A percentile compares a stretch with the other conserved stretches of the same genome.
Conservation (phyloP, 1,140 invertebrate species). For the Hypothenemus hampei region DNA sequence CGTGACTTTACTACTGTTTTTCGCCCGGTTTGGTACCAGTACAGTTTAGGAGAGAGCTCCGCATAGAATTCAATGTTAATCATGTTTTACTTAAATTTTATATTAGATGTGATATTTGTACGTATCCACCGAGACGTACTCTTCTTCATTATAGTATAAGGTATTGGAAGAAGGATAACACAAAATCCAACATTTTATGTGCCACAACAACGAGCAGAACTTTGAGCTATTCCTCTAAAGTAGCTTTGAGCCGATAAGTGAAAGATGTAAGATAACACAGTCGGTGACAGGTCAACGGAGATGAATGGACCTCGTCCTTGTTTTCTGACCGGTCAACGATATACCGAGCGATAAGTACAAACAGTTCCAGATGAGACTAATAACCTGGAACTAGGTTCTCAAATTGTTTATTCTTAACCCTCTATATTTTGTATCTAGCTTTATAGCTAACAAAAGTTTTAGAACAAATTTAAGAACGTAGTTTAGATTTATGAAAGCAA, state of each 20-base stretch:
- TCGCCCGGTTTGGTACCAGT: neutral
- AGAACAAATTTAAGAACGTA: neutral
- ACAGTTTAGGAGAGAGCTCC: neutral
- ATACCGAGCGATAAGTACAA: constrained; percentile 21
- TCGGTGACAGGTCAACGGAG: constrained; percentile 17
- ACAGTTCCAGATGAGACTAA: constrained; percentile 7
- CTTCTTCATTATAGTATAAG: no score
- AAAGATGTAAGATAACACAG: constrained; percentile 14
- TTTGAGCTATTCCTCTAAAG: neutral
- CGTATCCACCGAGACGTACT: neutral
- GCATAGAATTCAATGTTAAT: no score
- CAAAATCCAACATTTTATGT: neutral
- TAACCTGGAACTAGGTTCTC: constrained; percentile 1
- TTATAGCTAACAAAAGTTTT: no score
- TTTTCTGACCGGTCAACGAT: constrained; percentile 15
- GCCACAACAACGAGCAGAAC: neutral
- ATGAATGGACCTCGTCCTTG: constrained; percentile 19
- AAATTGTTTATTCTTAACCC: no score
- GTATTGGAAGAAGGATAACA: neutral
- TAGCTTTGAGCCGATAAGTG: constrained; percentile 14
- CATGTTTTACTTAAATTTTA: neutral
- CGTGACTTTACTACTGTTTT: constrained; percentile 22
- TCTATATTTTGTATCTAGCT: no score
- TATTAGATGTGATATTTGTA: neutral
- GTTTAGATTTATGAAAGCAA: neutral